phyloP scores from a whole-genome alignment of 2,797 vertebrate genomes.

The Margarornis squamiger region DNA sequence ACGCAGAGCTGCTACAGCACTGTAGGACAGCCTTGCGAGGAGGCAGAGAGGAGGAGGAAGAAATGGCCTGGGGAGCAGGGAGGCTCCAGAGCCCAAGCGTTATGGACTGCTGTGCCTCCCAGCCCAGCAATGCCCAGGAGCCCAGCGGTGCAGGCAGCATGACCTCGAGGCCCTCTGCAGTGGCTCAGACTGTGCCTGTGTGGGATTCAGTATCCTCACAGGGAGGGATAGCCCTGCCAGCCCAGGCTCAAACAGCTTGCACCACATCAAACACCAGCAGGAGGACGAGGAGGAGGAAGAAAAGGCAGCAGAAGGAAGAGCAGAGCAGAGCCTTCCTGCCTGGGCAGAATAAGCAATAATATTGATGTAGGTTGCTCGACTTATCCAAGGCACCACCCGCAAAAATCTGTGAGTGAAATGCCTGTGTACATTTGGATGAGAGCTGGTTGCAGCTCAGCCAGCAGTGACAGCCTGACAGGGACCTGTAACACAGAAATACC shows the following conservation, averaged over 20 bases:
- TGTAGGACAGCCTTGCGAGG: neutral
- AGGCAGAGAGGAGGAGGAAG: neutral
- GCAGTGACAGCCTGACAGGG: conserved; percentile 66
- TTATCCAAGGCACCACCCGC: conserved; percentile 60
- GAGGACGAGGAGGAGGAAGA: conserved; percentile 5
- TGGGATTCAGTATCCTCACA: conserved; percentile 69
- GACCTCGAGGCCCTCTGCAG: conserved; percentile 62
- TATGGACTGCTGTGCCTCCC: neutral
- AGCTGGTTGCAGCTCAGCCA: conserved; percentile 40
- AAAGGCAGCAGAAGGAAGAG: neutral
- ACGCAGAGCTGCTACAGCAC: neutral
- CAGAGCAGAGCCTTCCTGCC: neutral
- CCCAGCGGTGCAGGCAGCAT: neutral
- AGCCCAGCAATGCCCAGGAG: conserved; percentile 24
- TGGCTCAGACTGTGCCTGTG: conserved; percentile 71
- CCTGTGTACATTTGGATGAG: conserved; percentile 47
- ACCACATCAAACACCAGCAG: conserved; percentile 52
- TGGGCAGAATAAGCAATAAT: conserved; percentile 53
- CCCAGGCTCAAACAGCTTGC: conserved; percentile 58
- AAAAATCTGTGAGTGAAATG: conserved; percentile 63
- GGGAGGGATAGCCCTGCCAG: conserved; percentile 66
- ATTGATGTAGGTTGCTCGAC: conserved; percentile 49
- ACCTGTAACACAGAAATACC: neutral
- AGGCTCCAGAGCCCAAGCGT: conserved; percentile 12
- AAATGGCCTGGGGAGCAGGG: neutral